Base-by-base conservation (phyloP, 2,888 invertebrate species). In the Leuctra nigra region DNA sequence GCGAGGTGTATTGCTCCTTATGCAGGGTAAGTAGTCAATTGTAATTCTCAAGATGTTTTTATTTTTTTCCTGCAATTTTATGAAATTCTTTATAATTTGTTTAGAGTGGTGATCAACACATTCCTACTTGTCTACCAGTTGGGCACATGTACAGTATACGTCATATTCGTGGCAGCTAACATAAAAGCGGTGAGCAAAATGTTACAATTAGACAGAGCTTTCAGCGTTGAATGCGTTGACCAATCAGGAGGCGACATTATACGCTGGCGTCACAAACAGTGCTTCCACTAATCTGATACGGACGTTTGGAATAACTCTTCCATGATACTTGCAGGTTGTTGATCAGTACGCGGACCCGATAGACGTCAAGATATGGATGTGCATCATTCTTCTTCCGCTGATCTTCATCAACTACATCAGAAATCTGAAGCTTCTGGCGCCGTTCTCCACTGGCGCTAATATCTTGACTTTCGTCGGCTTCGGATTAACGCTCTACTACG, bases 121-220 rank as follows among this genome's bases (percentile, higher is more conserved):
- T 90, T 90, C 67, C 75, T 90, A 2, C 70, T 95, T 61, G 78
- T 93, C 54, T 97, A 96, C 66, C 97, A 98, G 73, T 77, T 97
- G 65, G 98, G 98, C 47, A 91, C 93, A 50, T 96, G 97, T 70
- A 95, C 95, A 71, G 95, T 97, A 1, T 98, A 98, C 72, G 87
- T 93, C 20, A 90, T 97, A 0, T 98, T 97, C 71, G 90, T 97
- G 50, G 83, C 94, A 0, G 83, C 84, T 59, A 95, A 92, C 72
- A 78, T 95, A n/a, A 78, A 86, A 68, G 76, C 73, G 63, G 86
- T 90, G 53, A 52, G 54, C 50, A 7, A n/a, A n/a, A n/a, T n/a
- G n/a, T n/a, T n/a, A n/a, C n/a, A n/a, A n/a, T n/a, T n/a, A n/a
- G n/a, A n/a, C n/a, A n/a, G n/a, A n/a, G n/a, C n/a, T n/a, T n/a